Evolutionary conservation across 2,797 vertebrate species (phyloP), one percentile per base, ranked within the genome.

Genomic region (Urosaurus nigricauda): DNA sequence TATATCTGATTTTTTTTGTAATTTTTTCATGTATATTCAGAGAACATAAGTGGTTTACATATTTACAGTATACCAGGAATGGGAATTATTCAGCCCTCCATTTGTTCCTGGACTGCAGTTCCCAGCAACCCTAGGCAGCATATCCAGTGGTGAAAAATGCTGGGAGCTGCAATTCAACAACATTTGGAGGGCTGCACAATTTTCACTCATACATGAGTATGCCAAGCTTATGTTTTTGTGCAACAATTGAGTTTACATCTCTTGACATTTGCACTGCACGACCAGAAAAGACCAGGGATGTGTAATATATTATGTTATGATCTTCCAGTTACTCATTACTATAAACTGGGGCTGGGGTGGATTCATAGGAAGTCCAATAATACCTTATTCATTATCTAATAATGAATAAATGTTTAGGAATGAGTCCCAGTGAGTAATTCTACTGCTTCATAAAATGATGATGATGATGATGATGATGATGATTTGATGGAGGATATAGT

Each of bases 1-100:
- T 53, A 83, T 77, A 88, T 24, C 71, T 68, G 19, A 51, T 77
- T n/a, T 73, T 83, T 0, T 0, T 24, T 73, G 43, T 53, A 74
- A n/a, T 29, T 3, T 68, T 32, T 68, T 82, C 12, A 2, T 56
- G 51, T 53, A 83, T 1, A 70, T 19, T 84, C 0, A 0, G 26
- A 53, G 51, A 0, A 2, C 19, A 17, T n/a, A 19, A 75, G 40
- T 82, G 81, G 56, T 43, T 0, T 32, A 26, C 19, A 71, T 84
- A 68, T 77, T 88, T 84, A 83, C n/a, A 82, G 40, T 12, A 83
- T 51, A 19, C 11, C 2, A 32, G 29, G 9, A 2, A 68, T 13
- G 65, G 65, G 12, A 68, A 68, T 32, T 32, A 29, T 32, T 12
- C 9, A 68, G 29, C 26, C 29, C 65, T 68, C 65, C 65, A 32